These are phyloP conservation scores for Diceros bicornis DNA, from an alignment of 2,797 vertebrate genomes.

Conservation along the genomic window DNA sequence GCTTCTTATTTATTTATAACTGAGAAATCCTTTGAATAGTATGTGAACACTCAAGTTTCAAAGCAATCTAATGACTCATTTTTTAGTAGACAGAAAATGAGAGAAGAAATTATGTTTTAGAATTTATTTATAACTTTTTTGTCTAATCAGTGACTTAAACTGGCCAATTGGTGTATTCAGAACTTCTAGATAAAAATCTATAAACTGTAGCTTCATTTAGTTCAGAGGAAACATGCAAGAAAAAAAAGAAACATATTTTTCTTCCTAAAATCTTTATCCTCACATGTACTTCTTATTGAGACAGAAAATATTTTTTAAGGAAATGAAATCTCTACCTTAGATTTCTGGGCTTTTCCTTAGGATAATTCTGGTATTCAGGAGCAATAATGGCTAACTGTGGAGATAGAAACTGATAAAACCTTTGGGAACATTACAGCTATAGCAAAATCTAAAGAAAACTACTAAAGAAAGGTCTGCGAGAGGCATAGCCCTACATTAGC, in stretches of 20 bases:
- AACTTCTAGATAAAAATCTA: constrained; percentile 74
- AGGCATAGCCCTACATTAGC: neutral
- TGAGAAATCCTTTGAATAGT: constrained; percentile 75
- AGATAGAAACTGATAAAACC: neutral
- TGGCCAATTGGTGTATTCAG: constrained; percentile 75
- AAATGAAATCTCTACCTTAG: constrained; percentile 52
- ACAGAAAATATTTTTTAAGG: constrained; percentile 60
- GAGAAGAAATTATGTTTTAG: constrained; percentile 78
- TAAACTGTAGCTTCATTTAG: constrained; percentile 69
- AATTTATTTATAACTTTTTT: constrained; percentile 82
- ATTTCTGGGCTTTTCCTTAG: constrained; percentile 55
- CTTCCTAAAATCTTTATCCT: constrained; percentile 66
- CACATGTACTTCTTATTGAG: constrained; percentile 53
- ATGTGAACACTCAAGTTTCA: constrained; percentile 76
- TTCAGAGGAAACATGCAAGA: constrained; percentile 77
- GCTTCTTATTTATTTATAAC: constrained; percentile 76
- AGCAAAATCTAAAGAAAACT: neutral
- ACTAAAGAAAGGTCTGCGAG: neutral
- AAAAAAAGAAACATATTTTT: constrained; percentile 59
- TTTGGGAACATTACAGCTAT: neutral
- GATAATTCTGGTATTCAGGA: constrained; percentile 20
- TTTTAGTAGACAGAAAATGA: constrained; percentile 81
- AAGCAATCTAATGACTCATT: constrained; percentile 83
- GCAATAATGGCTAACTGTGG: neutral
- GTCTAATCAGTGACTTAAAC: constrained; percentile 76